Evolutionary conservation across 2,797 vertebrate genomes (phyloP).

Genomic region (Thamnophis elegans): DNA sequence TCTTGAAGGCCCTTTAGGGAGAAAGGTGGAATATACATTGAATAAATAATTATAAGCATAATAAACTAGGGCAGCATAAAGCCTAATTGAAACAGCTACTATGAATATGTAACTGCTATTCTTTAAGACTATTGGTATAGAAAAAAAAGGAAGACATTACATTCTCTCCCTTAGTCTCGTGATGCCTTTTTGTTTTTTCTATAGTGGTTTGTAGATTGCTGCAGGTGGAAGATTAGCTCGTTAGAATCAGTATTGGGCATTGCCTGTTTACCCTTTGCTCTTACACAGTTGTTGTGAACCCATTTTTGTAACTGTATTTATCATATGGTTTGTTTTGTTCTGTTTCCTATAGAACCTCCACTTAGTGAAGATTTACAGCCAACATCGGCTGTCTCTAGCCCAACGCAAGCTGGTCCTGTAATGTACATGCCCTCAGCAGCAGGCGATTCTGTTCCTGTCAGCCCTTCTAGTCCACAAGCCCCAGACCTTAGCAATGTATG

Average conservation of each 20-base stretch:
- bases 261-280: not conserved
- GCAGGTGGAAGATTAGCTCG: constrained; percentile 19
- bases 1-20: not conserved
- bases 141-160: not conserved
- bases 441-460: constrained; percentile 81
- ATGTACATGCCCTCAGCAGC: constrained; percentile 80
- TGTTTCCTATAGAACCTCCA: constrained; percentile 79
- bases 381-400: constrained; percentile 80
- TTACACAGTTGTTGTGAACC: not conserved
- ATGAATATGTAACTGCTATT: not conserved
- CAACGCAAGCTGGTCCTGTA: constrained; percentile 74
- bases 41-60: not conserved
- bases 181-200: constrained; percentile 25
- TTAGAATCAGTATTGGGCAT: not conserved
- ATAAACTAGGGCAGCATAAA: not conserved
- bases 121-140: constrained; percentile 35
- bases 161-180: not conserved
- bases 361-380: constrained; percentile 81
- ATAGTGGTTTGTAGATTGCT: not conserved
- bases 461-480: constrained; percentile 79
- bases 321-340: constrained; percentile 41
- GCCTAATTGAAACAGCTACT: not conserved
- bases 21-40: not conserved
- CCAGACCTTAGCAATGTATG: constrained; percentile 80
- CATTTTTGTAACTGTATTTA: not conserved